These are phyloP conservation scores for Hypocryptadius cinnamomeus DNA, from an alignment of 2,113 vertebrate species.

Conservation along the genomic window DNA sequence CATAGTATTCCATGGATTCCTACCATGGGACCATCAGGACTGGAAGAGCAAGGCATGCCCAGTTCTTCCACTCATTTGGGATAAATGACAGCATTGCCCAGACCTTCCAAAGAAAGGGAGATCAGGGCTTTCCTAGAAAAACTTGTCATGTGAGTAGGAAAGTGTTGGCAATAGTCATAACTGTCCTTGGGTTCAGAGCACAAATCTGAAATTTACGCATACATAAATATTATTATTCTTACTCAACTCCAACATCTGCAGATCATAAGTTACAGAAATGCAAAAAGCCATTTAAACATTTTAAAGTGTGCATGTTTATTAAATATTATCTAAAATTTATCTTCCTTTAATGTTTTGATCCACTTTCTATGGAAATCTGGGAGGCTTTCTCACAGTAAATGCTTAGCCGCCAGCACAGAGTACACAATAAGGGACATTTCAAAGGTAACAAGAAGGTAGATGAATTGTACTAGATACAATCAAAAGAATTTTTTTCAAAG, in stretches of 20 bases:
- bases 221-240: background rate
- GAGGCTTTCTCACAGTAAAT: background rate
- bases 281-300: background rate
- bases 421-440: background rate
- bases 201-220: background rate
- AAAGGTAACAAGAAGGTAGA: background rate
- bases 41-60: background rate
- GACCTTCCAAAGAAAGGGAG: background rate
- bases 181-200: background rate
- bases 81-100: background rate
- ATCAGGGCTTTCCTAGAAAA: background rate
- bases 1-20: background rate
- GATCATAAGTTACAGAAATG: background rate
- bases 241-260: background rate
- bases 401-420: background rate
- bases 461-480: background rate
- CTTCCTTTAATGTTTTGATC: background rate
- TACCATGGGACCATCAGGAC: background rate
- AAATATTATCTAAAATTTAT: background rate
- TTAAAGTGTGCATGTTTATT: background rate
- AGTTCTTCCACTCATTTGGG: background rate
- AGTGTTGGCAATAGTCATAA: background rate
- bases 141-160: background rate
- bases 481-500: background rate
- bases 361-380: background rate